Conservation (phyloP, 2,113 vertebrate species). For the Catagonus wagneri region DNA sequence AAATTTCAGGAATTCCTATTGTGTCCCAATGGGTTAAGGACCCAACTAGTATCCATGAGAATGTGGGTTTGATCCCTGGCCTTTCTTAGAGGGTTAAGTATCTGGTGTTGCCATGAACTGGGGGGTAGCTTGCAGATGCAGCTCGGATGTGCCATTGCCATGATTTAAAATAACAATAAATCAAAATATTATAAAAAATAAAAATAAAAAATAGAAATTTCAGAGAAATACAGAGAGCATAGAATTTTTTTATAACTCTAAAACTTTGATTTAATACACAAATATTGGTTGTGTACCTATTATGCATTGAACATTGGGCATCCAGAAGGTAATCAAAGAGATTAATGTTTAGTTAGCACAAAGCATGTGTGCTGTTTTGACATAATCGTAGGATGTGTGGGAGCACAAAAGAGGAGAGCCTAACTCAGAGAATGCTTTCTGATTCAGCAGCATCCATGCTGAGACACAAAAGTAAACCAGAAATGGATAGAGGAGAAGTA, state of each 20-base stretch:
- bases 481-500: not conserved
- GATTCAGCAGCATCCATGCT: not conserved
- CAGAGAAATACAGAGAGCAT: not conserved
- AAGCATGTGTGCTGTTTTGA: not conserved
- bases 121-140: too few species aligned
- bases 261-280: not conserved
- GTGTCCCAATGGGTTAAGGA: too few species aligned
- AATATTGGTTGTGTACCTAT: not conserved
- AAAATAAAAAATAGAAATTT: not conserved
- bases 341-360: not conserved
- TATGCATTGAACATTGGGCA: not conserved
- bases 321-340: not conserved
- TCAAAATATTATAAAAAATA: too few species aligned
- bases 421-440: not conserved
- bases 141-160: too few species aligned
- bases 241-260: conserved; percentile 6
- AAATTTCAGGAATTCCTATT: not conserved
- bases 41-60: too few species aligned
- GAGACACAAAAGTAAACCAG: not conserved
- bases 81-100: too few species aligned
- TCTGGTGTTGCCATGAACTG: too few species aligned
- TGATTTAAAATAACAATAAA: too few species aligned
- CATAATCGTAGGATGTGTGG: not conserved
- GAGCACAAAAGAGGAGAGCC: not conserved
- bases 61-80: too few species aligned